Base-by-base conservation (phyloP, 2,888 invertebrate genomes). In the Lepas anatifera region DNA sequence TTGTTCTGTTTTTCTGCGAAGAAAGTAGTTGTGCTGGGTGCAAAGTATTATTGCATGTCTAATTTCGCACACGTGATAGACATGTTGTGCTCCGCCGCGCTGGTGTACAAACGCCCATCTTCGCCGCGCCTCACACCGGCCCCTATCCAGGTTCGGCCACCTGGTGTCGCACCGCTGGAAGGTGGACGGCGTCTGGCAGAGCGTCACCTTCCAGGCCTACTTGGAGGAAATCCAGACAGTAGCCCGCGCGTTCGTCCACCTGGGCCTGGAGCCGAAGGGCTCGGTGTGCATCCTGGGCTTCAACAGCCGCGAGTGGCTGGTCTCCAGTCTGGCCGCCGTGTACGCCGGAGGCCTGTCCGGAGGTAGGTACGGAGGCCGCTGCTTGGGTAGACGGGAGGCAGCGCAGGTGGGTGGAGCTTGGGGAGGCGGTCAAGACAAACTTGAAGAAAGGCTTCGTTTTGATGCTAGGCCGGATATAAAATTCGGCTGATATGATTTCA, bases 241-340 rank as follows among this genome's bases (percentile, higher is more conserved):
- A 69, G 93, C 94, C 1, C 94, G 91, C 81, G 91, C 87, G 48
- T 94, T 95, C 78, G 81, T 95, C 70, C 88, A 91, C 79, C 81
- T 95, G 71, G 95, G 95, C 3, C 79, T 94, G 72, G 86, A 93
- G 79, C 84, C 87, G 71, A 85, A 86, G 77, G 87, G 90, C 79
- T 87, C 89, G 16, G 95, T 95, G 43, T 89, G 92, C 75, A 92
- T 95, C 76, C 81, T 95, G 70, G 94, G 95, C 27, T 95, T 93
- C 80, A 95, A 95, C 80, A 87, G 89, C 35, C 89, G 91, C 64
- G 88, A 94, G 82, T 95, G 95, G 95, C 90, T 90, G 78, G 85
- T 92, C 74, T 85, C 94, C 2, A 88, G 92, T 77, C 79, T 95
- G 72, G 95, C 87, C 4, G 89, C 92, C 27, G 92, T 95, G 76